Base-by-base conservation (phyloP, 2,113 vertebrate species). In the Chitala chitala region DNA sequence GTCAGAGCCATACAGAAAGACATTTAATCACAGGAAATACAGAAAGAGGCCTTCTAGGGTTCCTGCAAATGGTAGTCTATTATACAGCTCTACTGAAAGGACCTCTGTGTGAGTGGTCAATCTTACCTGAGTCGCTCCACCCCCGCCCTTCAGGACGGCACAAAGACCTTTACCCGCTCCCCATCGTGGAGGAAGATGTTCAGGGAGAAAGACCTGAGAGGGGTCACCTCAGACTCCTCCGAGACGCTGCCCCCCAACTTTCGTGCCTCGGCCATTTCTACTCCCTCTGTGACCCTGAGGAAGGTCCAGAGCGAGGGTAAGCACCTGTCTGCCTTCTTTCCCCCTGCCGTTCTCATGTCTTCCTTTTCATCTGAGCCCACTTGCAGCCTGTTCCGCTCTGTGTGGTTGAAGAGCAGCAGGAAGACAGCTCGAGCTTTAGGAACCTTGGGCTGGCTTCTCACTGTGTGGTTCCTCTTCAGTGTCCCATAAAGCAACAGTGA, bases 121-220 rank as follows among this genome's bases (percentile, higher is more conserved):
- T 51, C 4, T 33, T 17, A n/a, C n/a, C n/a, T n/a, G n/a, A n/a
- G n/a, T 55, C 13, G 0, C 15, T 36, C 17, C 40, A 2, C 15
- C 5, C 29, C 40, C 36, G 3, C 13, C 4, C 33, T 36, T 5
- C 26, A 94, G 94, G 94, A 95, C 55, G 93, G 92, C 77, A 84
- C 90, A 15, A 96, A 95, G 86, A 94, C 92, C 5, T 96, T 96
- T 85, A 93, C 91, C 15, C 94, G 94, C 78, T 95, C 94, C 9
- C 94, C 94, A 0, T 96, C 94, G 69, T 96, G 94, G 94, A 87
- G 94, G 85, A 95, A 95, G 91, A 94, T 95, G 93, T 96, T 96
- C 75, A 84, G 94, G 33, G 94, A 95, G 87, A 96, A 95, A 74
- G 94, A 96, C 82, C 92, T 96, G 17, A 88, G 94, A 64, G 94